phyloP scores from a whole-genome alignment of 37 sponge, comb jelly and placozoan species.

The Axinella damicornis region DNA sequence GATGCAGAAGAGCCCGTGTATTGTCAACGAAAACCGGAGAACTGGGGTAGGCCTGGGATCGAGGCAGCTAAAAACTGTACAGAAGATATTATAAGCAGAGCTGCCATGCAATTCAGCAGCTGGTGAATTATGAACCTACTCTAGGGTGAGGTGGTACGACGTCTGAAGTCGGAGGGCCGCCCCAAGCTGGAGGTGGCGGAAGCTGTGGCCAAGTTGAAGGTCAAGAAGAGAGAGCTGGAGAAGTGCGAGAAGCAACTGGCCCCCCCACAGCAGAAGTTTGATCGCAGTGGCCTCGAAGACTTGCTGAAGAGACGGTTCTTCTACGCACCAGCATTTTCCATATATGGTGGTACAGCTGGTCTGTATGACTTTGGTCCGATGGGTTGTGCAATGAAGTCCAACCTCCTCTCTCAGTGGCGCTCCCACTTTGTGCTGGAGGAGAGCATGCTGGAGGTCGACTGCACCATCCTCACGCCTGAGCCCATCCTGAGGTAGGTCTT shows the following conservation, averaged over 20 bases:
- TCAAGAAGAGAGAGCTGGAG: constrained; percentile 81
- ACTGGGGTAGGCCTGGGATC: too few relatives aligned
- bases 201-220: constrained; percentile 83
- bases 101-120: too few relatives aligned
- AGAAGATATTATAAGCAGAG: too few relatives aligned
- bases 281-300: constrained; percentile 82
- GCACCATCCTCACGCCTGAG: constrained; percentile 86
- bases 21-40: too few relatives aligned
- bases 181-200: constrained; percentile 75
- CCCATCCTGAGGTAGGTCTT: constrained; percentile 76
- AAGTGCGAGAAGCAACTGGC: constrained; percentile 75
- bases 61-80: too few relatives aligned
- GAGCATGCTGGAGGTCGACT: constrained; percentile 91
- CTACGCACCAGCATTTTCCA: constrained; percentile 85
- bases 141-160: constrained; percentile 77
- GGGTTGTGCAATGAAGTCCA: constrained; percentile 96
- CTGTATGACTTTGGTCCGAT: constrained; percentile 96
- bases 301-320: constrained; percentile 93
- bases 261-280: constrained; percentile 68
- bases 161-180: constrained; percentile 58
- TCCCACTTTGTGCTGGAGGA: constrained; percentile 97
- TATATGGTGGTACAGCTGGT: constrained; percentile 97
- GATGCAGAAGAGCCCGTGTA: too few relatives aligned
- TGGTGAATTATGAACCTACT: too few relatives aligned
- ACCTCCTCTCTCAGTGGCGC: constrained; percentile 90